phyloP scores from a whole-genome alignment of 1,140 invertebrate genomes.

The Ladona fulva region DNA sequence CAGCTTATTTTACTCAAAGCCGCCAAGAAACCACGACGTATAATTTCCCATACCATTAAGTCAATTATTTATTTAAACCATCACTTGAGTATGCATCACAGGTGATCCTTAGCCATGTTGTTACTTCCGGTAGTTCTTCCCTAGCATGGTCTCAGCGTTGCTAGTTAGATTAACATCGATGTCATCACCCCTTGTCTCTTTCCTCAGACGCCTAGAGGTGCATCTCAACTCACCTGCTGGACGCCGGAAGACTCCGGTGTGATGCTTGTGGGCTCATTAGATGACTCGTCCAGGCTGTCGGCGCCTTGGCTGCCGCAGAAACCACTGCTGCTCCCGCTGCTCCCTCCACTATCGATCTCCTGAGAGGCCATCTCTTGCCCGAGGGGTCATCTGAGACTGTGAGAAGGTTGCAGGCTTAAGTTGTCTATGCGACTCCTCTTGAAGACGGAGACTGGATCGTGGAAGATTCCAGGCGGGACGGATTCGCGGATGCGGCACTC shows the following conservation, averaged over 20 bases:
- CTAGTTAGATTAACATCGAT: too few relatives aligned
- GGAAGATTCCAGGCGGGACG: neutral
- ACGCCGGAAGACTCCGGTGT: neutral
- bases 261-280: neutral
- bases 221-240: neutral
- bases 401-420: neutral
- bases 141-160: too few relatives aligned
- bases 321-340: neutral
- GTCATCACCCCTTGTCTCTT: too few relatives aligned
- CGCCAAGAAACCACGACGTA: too few relatives aligned
- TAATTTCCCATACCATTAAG: too few relatives aligned
- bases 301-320: neutral
- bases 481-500: neutral
- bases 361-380: neutral
- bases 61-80: too few relatives aligned
- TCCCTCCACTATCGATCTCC: neutral
- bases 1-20: too few relatives aligned
- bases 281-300: neutral
- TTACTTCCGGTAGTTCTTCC: too few relatives aligned
- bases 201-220: too few relatives aligned
- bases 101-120: too few relatives aligned
- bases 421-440: neutral
- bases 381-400: neutral
- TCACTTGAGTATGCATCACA: too few relatives aligned
- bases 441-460: neutral